Evolutionary conservation across 23 tunicate genomes (phyloP), one percentile per base, ranked within the genome.

Genomic region (Corella eumyota): DNA sequence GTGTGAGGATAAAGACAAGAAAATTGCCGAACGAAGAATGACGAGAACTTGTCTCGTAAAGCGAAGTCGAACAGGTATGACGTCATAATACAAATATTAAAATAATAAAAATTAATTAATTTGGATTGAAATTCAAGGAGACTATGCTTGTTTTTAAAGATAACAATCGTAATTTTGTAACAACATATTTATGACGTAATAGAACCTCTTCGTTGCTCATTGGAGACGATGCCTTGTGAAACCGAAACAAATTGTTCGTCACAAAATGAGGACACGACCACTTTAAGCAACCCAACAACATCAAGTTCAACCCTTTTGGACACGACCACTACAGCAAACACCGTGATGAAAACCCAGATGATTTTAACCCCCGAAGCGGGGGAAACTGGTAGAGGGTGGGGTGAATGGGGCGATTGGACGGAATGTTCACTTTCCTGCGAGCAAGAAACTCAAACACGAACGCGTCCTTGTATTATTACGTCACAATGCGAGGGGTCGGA

Each of bases 351-450:
- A 9, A 58, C 63, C 6, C 63, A 15, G 9, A 4, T 6, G 9
- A 58, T 5, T 23, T 6, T 20, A 52, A 52, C 21, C 23, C 23
- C 58, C 21, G 58, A 9, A 9, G 23, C 58, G 28, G 25, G 19
- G 3, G n/a, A n/a, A n/a, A n/a, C n/a, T n/a, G n/a, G n/a, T n/a
- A n/a, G n/a, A n/a, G n/a, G n/a, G n/a, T 84, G 94, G 94, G 32
- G 68, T 13, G 68, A 38, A 3, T 84, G 94, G 90, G 79, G 74
- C 4, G 62, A 66, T 34, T 81, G 90, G 94, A 55, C 50, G 19
- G 30, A 60, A 0, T 84, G 94, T 33, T 84, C 94, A 1, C 63
- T 72, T 29, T 32, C 72, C 11, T 84, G 94, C 46, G 62, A 58
- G 0, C 64, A 60, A 9, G 94, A 83, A 4, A 31, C 25, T 5